These are phyloP conservation scores for Dysdera silvatica DNA, from an alignment of 1,140 invertebrate species.

Conservation along the genomic window DNA sequence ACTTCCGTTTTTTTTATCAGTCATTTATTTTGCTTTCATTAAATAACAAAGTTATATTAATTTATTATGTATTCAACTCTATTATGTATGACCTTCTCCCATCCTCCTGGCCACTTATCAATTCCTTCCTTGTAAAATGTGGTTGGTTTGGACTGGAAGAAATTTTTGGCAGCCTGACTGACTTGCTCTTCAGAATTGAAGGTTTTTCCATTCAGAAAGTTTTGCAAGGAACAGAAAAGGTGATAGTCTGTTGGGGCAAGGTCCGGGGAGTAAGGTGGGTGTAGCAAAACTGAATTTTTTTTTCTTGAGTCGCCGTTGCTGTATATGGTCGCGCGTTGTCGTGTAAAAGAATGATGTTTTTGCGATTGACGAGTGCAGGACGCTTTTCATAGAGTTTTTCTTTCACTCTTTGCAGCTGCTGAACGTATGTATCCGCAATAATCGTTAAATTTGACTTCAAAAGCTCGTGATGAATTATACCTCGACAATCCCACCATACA, in stretches of 20 bases:
- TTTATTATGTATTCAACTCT: neutral
- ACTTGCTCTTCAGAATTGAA: neutral
- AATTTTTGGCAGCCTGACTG: neutral
- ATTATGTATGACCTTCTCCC: neutral
- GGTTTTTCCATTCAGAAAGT: neutral
- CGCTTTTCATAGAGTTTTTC: too few species aligned
- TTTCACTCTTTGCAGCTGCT: too few species aligned
- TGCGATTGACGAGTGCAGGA: too few species aligned
- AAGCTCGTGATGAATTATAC: neutral
- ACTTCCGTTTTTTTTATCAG: neutral
- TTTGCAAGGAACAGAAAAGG: slow-evolving; percentile 1
- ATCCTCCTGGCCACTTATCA: neutral
- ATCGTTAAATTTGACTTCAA: too few species aligned
- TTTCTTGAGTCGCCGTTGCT: too few species aligned
- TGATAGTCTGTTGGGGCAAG: neutral
- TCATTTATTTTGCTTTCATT: neutral
- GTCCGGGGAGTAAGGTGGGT: neutral
- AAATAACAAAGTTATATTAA: neutral
- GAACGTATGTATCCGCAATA: too few species aligned
- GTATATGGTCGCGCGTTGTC: too few species aligned
- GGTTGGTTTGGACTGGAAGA: neutral
- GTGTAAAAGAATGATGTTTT: too few species aligned
- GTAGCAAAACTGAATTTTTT: too few species aligned
- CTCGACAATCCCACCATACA: neutral
- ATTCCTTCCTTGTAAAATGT: slow-evolving; percentile 1